Conservation (phyloP, 2,113 vertebrate genomes). For the Poeciliopsis turrubarensis region DNA sequence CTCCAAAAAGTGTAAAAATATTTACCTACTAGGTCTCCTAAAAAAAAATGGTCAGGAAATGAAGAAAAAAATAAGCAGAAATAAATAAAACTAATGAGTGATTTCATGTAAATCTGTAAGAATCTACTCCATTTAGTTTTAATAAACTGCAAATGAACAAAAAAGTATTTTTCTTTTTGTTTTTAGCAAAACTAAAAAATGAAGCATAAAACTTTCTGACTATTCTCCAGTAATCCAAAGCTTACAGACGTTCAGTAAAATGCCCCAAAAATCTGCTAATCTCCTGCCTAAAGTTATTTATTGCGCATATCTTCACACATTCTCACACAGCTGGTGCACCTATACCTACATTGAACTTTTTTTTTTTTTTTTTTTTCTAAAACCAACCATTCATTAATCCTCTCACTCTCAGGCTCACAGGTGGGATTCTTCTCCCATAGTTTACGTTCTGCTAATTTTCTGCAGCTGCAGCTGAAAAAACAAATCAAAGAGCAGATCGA, state of each 20-base stretch:
- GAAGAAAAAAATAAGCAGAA: no score
- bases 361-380: slow-evolving; percentile 1
- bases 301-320: slow-evolving; percentile 6
- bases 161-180: no score
- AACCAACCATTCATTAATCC: slow-evolving; percentile 15
- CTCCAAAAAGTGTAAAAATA: no score
- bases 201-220: neutral
- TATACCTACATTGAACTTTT: slow-evolving; percentile 15
- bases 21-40: no score
- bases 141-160: neutral
- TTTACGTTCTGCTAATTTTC: slow-evolving; percentile 67
- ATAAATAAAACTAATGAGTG: no score
- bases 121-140: neutral
- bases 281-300: neutral
- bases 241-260: neutral
- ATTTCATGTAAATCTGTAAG: no score
- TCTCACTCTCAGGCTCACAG: slow-evolving; percentile 62
- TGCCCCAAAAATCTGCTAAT: neutral
- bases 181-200: no score
- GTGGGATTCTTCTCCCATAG: slow-evolving; percentile 66
- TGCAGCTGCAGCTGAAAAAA: slow-evolving; percentile 75
- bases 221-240: neutral
- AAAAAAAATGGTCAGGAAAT: no score
- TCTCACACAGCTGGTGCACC: slow-evolving; percentile 25
- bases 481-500: slow-evolving; percentile 60